Conservation (phyloP, 2,888 invertebrate species). For the Yponomeuta cagnagella region DNA sequence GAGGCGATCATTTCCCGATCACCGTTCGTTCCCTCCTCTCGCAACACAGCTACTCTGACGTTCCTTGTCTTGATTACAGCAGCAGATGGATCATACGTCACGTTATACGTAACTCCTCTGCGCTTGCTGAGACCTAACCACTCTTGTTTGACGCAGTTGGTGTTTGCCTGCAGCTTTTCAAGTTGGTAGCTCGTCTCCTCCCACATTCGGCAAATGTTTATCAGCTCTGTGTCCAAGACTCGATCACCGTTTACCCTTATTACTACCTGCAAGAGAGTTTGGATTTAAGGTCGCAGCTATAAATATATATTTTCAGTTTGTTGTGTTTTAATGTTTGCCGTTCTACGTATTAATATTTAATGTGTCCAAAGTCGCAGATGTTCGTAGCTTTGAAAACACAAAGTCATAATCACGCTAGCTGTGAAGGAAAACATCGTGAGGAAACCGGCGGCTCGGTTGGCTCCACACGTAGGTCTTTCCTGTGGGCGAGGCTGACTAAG, state of each 20-base stretch:
- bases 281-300: not conserved
- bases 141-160: constrained; percentile 87
- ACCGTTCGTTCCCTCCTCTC: constrained; percentile 98
- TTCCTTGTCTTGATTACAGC: constrained; percentile 63
- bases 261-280: constrained; percentile 42
- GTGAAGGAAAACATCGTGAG: too few relatives aligned
- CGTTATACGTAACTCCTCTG: constrained; percentile 81
- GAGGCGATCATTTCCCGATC: constrained; percentile 98
- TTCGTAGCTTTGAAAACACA: too few relatives aligned
- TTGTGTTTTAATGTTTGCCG: too few relatives aligned
- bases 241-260: constrained; percentile 76
- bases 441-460: too few relatives aligned
- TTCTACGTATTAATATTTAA: too few relatives aligned
- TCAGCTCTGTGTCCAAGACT: constrained; percentile 79
- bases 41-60: constrained; percentile 89
- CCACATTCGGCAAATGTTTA: constrained; percentile 88
- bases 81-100: constrained; percentile 81
- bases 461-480: too few relatives aligned
- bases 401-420: too few relatives aligned
- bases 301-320: not conserved
- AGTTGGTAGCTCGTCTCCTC: constrained; percentile 96
- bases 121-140: constrained; percentile 81
- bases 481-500: too few relatives aligned
- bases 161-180: constrained; percentile 89
- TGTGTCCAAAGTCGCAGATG: too few relatives aligned